Evolutionary conservation across 2,113 vertebrate species (phyloP).

Genomic region (Psettodes erumei): DNA sequence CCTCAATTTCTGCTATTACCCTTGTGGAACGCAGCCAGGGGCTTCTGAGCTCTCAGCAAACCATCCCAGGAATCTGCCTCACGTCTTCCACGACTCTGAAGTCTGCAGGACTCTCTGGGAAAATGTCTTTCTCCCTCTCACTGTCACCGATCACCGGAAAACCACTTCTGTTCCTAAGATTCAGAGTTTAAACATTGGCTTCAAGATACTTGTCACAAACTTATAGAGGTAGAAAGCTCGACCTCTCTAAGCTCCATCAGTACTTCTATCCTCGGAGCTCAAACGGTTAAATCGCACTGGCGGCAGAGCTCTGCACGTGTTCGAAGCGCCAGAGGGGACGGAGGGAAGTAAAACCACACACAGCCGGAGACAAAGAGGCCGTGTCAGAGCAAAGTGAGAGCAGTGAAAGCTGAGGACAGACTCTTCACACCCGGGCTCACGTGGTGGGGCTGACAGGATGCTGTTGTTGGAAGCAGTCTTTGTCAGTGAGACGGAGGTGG

Average conservation of each 20-base stretch:
- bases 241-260: too few species aligned
- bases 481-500: background rate
- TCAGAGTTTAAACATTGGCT: background rate
- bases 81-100: background rate
- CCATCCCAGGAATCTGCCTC: constrained; percentile 15
- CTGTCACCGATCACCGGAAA: background rate
- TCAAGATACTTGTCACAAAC: background rate
- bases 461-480: background rate
- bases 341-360: background rate
- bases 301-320: background rate
- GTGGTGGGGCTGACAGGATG: constrained; percentile 7
- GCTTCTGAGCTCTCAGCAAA: constrained; percentile 7
- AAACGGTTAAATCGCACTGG: constrained; percentile 1
- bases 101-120: background rate
- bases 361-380: background rate
- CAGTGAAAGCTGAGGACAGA: background rate
- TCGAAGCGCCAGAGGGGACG: constrained; percentile 12
- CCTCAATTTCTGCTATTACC: background rate
- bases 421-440: background rate
- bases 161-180: background rate
- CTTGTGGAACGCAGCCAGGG: background rate
- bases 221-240: too few species aligned
- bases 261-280: background rate
- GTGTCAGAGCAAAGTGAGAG: constrained; percentile 11
- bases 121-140: background rate